These are phyloP conservation scores for Dendrocopos noguchii DNA, from an alignment of 2,113 vertebrate genomes.

Conservation along the genomic window DNA sequence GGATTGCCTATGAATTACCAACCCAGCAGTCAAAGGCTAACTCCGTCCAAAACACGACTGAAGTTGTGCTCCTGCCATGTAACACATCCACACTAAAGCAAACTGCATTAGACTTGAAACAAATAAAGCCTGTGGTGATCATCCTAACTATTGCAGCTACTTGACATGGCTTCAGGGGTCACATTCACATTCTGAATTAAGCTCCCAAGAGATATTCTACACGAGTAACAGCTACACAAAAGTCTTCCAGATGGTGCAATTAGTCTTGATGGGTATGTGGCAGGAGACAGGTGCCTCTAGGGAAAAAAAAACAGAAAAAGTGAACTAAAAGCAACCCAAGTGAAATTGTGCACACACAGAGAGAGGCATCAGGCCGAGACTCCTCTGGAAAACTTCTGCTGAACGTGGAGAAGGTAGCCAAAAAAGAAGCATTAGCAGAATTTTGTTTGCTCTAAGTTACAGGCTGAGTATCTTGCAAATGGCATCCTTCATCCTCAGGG, in stretches of 20 bases:
- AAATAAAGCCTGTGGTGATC: constrained; percentile 71
- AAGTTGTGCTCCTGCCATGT: constrained; percentile 37
- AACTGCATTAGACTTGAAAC: constrained; percentile 64
- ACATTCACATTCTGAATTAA: constrained; percentile 61
- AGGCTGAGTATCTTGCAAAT: background rate
- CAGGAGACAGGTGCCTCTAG: constrained; percentile 71
- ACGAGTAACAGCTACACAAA: constrained; percentile 61
- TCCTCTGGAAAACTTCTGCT: constrained; percentile 42
- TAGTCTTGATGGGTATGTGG: constrained; percentile 79
- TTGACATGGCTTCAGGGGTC: constrained; percentile 78
- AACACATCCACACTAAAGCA: constrained; percentile 33
- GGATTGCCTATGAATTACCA: constrained; percentile 32
- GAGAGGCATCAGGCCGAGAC: constrained; percentile 30
- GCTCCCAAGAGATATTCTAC: constrained; percentile 60
- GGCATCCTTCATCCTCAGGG: background rate
- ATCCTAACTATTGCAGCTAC: constrained; percentile 62
- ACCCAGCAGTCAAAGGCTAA: constrained; percentile 53
- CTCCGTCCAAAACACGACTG: constrained; percentile 54
- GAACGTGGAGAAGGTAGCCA: background rate
- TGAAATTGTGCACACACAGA: background rate
- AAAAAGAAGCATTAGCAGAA: background rate
- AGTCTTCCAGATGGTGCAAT: constrained; percentile 77
- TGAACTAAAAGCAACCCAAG: constrained; percentile 62
- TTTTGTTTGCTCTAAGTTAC: background rate
- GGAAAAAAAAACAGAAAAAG: constrained; percentile 5